Evolutionary conservation across 2,113 vertebrate genomes (phyloP), one percentile per base, ranked within the genome.

Genomic region (Heliornis fulica): DNA sequence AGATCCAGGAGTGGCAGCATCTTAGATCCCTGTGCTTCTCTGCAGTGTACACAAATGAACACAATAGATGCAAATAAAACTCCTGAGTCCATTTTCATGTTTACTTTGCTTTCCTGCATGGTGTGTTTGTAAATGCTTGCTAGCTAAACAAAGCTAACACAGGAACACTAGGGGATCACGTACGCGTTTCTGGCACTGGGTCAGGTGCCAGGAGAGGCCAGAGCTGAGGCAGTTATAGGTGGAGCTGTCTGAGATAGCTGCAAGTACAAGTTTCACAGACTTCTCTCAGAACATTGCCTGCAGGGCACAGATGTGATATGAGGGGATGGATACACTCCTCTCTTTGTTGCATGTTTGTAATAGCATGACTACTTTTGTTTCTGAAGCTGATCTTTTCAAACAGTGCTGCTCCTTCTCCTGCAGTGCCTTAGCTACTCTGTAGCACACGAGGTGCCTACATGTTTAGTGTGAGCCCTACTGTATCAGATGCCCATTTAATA

Each of bases 231-330:
- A 32, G 20, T 46, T 50, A 1, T 5, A 85, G 94, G 93, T 90
- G 93, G 91, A 96, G 91, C 87, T 57, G 77, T 65, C 95, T 94
- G 95, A 97, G 96, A 95, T 64, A 65, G 84, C 83, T 95, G 91
- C 69, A 9, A 89, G 60, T 79, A 71, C 60, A 1, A 79, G 87
- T 89, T 96, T 94, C 94, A 94, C 96, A 96, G 95, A 89, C 87
- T 89, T 32, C 61, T 84, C 60, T 53, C 74, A 61, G 94, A 95
- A 93, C 93, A 91, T 85, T 87, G 91, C 94, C 95, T 43, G 66
- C 89, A 50, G 94, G 95, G 93, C 78, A 93, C 87, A 92, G 87
- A 95, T 95, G 95, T 56, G 91, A 69, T 91, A 54, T 1, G 26
- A 60, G 72, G 68, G 22, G 13, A 13, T 72, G 78, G 87, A 89